Base-by-base conservation (phyloP, 1,140 invertebrate species). In the Drosophila repleta region DNA sequence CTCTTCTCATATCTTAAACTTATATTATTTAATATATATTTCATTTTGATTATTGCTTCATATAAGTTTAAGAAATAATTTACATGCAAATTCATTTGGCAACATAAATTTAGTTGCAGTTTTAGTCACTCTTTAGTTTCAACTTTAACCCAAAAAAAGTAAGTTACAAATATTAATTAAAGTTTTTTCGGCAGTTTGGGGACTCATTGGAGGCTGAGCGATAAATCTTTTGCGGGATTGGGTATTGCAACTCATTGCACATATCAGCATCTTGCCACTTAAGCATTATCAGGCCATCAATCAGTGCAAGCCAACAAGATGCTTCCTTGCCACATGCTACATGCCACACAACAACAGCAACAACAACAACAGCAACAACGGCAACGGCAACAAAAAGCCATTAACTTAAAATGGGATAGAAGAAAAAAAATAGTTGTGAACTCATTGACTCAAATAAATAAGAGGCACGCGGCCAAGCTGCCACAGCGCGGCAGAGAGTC, bases 391-490 rank as follows among this genome's bases (percentile, higher is more conserved):
- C 70, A 61, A 82, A 81, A 82, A 70, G 65, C 79, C 79, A 83
- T 83, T 83, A 83, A 78, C 61, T 76, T 65, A 70, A 75, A 83
- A 84, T 81, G 67, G 79, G 78, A 58, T 29, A 65, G 62, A 79
- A 87, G 81, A 72, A 72, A 76, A 79, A 83, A 87, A 87, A 87
- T 88, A 88, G 82, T 87, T 87, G 83, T 87, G 82, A 87, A 87
- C 82, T 88, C 82, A 87, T 87, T 87, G 82, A 87, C 83, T 87
- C 83, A 87, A 87, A 88, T 87, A 87, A 87, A 87, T 87, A 87
- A 82, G 64, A 74, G 69, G 69, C 69, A 77, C 71, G 71, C 72
- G 74, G 65, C 65, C 70, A 62, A 66, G 39, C 39, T 43, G 39
- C 39, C 39, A 17, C 51, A n/a, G 45, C 6, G n/a, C 4, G 2